Conservation (phyloP, 1,140 invertebrate species). For the Plectrocnemia conspersa region DNA sequence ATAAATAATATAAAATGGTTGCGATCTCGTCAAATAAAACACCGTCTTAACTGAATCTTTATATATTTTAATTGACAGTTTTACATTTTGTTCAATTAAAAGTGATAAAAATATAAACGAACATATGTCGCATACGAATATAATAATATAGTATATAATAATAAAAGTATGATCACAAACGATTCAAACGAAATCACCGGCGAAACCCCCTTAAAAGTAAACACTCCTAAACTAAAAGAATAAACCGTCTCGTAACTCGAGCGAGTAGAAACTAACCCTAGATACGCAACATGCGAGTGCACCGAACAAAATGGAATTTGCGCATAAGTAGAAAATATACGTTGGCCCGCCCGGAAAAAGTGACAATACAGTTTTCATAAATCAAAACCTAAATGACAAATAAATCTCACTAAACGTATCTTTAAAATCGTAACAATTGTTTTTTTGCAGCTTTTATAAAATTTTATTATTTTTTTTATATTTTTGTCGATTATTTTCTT, state of each 20-base stretch:
- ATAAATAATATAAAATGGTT: too few relatives aligned
- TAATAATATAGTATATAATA: not conserved
- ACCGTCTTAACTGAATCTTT: slow-evolving; percentile 17
- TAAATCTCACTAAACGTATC: slow-evolving; percentile 1
- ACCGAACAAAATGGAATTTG: too few relatives aligned
- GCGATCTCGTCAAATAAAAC: too few relatives aligned
- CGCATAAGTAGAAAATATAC: too few relatives aligned
- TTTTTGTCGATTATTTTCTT: slow-evolving; percentile 8
- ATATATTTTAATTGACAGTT: slow-evolving; percentile 20
- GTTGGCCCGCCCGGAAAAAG: too few relatives aligned
- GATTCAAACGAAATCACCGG: too few relatives aligned
- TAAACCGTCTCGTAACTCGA: too few relatives aligned
- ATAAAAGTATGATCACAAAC: not conserved
- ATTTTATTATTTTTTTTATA: slow-evolving; percentile 13
- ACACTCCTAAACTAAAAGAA: too few relatives aligned
- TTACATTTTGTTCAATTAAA: slow-evolving; percentile 17
- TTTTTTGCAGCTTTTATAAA: slow-evolving; percentile 19
- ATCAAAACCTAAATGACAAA: not conserved
- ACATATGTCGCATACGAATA: not conserved
- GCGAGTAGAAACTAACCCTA: too few relatives aligned
- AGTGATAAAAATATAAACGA: slow-evolving; percentile 8
- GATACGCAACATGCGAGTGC: too few relatives aligned
- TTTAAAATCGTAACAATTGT: slow-evolving; percentile 11
- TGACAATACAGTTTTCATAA: too few relatives aligned
- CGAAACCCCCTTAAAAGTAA: too few relatives aligned